Percentiles rank a stretch among this genome's conserved stretches.
Conservation (phyloP, 2,888 invertebrate species). For the Horisme vitalbata region DNA sequence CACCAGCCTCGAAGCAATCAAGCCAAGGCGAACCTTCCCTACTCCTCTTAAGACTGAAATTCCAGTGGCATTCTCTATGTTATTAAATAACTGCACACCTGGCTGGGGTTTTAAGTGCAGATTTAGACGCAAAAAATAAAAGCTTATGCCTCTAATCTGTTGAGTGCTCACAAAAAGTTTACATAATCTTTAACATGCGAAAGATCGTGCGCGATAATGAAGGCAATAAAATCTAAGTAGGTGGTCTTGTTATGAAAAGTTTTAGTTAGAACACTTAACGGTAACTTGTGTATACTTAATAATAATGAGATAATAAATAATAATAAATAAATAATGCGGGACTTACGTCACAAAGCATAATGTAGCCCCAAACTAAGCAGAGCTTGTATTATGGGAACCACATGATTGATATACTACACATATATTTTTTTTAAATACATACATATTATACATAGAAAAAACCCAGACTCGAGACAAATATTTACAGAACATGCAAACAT, state of each 20-base stretch:
- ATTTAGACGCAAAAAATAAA: constrained; percentile 25
- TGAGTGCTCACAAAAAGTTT: constrained; percentile 16
- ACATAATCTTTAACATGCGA: constrained; percentile 13
- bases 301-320: too few species aligned
- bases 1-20: constrained; percentile 9
- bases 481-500: too few species aligned
- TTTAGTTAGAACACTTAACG: too few species aligned
- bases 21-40: constrained; percentile 7
- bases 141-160: constrained; percentile 19
- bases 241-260: constrained; percentile 4
- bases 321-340: too few species aligned
- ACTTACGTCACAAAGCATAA: too few species aligned
- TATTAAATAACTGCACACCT: constrained; percentile 27
- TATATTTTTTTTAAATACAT: too few species aligned
- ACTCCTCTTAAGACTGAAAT: not conserved
- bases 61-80: constrained; percentile 2
- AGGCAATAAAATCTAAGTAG: constrained; percentile 5
- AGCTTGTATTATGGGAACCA: too few species aligned
- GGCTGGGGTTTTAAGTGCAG: constrained; percentile 24
- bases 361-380: too few species aligned
- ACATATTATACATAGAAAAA: too few species aligned
- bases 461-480: too few species aligned
- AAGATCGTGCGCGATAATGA: constrained; percentile 27
- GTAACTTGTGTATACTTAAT: too few species aligned
- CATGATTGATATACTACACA: too few species aligned